Evolutionary conservation across 2,888 invertebrate species (phyloP).

Genomic region (Autographa gamma): DNA sequence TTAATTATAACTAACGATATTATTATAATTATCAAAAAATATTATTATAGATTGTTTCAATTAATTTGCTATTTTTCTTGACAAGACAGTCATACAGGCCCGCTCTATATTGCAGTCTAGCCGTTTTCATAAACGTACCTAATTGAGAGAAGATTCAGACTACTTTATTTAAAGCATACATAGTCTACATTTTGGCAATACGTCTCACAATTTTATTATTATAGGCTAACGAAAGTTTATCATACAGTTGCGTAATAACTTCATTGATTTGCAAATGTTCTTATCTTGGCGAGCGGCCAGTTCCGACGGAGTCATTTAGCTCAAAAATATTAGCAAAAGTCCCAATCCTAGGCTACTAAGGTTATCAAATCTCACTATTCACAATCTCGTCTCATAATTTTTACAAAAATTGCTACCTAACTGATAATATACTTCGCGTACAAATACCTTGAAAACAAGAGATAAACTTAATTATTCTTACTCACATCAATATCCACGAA

Average conservation of each 20-base stretch:
- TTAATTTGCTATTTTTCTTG: too few relatives aligned
- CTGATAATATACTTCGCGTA: neutral
- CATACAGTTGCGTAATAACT: neutral
- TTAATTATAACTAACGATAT: too few relatives aligned
- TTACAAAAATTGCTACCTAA: neutral
- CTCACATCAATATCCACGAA: slow-evolving; percentile 1
- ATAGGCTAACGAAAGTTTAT: neutral
- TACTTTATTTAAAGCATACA: neutral
- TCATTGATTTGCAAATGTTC: neutral
- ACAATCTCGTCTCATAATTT: neutral
- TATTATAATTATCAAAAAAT: too few relatives aligned
- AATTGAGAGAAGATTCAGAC: neutral
- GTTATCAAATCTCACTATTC: neutral
- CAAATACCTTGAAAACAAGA: neutral
- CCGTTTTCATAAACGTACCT: neutral
- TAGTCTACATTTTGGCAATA: neutral
- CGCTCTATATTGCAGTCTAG: neutral
- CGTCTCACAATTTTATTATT: neutral
- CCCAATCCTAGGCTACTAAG: neutral
- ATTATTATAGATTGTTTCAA: too few relatives aligned
- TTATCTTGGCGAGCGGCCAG: neutral
- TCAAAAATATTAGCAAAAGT: neutral
- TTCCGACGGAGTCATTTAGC: neutral
- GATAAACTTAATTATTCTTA: slow-evolving; percentile 4
- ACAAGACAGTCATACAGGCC: too few relatives aligned